Evolutionary conservation across 2,113 vertebrate genomes (phyloP).

Genomic region (Marmota monax): DNA sequence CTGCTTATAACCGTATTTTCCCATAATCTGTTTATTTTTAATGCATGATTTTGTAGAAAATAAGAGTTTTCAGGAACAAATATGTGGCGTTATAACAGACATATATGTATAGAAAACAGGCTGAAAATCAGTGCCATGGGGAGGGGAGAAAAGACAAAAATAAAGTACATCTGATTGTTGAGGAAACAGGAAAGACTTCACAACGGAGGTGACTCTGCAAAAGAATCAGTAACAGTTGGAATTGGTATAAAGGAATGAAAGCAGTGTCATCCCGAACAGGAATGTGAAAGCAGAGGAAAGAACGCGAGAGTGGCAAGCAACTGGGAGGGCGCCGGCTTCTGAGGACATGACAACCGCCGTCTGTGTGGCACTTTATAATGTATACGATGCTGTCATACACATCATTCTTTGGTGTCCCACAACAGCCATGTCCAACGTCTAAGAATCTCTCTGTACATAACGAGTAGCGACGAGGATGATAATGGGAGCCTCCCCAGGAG

Average conservation of each 20-base stretch:
- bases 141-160: background rate
- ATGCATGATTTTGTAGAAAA: slow-evolving; percentile 28
- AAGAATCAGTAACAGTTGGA: background rate
- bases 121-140: background rate
- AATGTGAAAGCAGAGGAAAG: slow-evolving; percentile 35
- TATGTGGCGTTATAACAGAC: slow-evolving; percentile 1
- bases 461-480: background rate
- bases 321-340: background rate
- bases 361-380: background rate
- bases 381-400: background rate
- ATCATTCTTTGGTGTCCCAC: background rate
- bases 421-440: background rate
- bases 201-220: background rate
- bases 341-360: background rate
- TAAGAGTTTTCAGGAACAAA: slow-evolving; percentile 39
- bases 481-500: background rate
- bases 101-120: background rate
- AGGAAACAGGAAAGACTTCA: slow-evolving; percentile 8
- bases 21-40: slow-evolving; percentile 37
- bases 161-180: background rate
- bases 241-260: slow-evolving; percentile 8
- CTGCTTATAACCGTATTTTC: slow-evolving; percentile 36
- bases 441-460: background rate
- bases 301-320: background rate
- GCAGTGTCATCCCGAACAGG: background rate